Conservation (phyloP, 1,140 invertebrate species). For the Pseudobourletiella spinata region DNA sequence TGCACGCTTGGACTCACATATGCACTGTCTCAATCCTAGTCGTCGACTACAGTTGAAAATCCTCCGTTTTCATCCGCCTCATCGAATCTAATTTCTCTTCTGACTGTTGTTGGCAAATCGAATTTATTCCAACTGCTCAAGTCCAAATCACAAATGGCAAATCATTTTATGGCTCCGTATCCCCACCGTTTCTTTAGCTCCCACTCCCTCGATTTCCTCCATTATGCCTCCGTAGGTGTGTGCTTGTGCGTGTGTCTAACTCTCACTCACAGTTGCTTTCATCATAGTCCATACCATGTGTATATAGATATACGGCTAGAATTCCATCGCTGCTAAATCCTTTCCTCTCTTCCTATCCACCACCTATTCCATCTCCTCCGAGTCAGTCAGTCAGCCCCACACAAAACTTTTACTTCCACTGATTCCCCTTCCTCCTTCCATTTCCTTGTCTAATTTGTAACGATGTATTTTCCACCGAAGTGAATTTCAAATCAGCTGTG, state of each 20-base stretch:
- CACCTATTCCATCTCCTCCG: too few species aligned
- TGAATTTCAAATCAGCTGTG: slow-evolving; percentile 2
- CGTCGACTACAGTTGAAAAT: too few species aligned
- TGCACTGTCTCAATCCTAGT: too few species aligned
- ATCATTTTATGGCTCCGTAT: slow-evolving; percentile 5
- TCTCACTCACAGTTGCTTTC: not conserved
- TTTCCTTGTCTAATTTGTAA: slow-evolving; percentile 8
- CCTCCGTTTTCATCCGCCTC: slow-evolving; percentile 4
- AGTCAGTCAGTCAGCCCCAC: not conserved
- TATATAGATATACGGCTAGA: not conserved
- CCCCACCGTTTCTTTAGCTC: not conserved
- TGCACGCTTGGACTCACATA: too few species aligned
- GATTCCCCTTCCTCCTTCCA: not conserved
- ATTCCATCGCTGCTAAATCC: not conserved
- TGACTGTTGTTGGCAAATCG: slow-evolving; percentile 16
- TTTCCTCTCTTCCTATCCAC: not conserved
- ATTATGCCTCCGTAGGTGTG: too few species aligned
- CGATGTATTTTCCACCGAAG: slow-evolving; percentile 2
- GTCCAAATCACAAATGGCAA: slow-evolving; percentile 17
- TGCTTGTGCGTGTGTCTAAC: too few species aligned
- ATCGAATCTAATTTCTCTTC: slow-evolving; percentile 12
- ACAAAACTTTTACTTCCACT: not conserved
- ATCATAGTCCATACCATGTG: not conserved
- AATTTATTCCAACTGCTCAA: slow-evolving; percentile 16
- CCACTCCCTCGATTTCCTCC: too few species aligned